Evolutionary conservation across 2,113 vertebrate species (phyloP).

Genomic region (Tachysurus vachellii): DNA sequence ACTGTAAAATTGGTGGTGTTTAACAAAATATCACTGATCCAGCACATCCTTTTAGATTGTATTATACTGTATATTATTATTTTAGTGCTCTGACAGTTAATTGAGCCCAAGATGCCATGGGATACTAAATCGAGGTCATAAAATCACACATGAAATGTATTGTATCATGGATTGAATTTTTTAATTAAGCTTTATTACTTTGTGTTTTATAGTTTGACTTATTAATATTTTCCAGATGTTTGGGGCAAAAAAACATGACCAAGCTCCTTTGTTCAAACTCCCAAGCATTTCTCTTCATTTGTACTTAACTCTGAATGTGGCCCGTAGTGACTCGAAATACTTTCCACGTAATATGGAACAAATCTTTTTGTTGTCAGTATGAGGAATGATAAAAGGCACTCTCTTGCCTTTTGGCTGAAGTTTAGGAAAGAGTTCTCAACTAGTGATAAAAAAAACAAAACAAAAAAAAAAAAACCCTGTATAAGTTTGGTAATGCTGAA

Average conservation of each 20-base stretch:
- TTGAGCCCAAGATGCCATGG: background rate
- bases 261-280: background rate
- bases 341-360: background rate
- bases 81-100: background rate
- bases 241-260: background rate
- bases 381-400: constrained; percentile 44
- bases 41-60: background rate
- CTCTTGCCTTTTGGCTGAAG: constrained; percentile 44
- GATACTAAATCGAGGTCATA: background rate
- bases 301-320: background rate
- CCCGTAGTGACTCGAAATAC: constrained; percentile 23
- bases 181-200: background rate
- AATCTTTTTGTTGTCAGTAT: background rate
- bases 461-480: background rate
- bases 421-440: constrained; percentile 16
- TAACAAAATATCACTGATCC: background rate
- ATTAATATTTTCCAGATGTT: background rate
- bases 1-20: background rate
- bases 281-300: background rate
- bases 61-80: no score
- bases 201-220: background rate
- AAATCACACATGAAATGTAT: background rate
- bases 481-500: background rate
- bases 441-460: background rate
- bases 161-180: background rate